These are phyloP conservation scores for Bunonema sp. DNA, from an alignment of 2,888 invertebrate genomes.

Conservation along the genomic window DNA sequence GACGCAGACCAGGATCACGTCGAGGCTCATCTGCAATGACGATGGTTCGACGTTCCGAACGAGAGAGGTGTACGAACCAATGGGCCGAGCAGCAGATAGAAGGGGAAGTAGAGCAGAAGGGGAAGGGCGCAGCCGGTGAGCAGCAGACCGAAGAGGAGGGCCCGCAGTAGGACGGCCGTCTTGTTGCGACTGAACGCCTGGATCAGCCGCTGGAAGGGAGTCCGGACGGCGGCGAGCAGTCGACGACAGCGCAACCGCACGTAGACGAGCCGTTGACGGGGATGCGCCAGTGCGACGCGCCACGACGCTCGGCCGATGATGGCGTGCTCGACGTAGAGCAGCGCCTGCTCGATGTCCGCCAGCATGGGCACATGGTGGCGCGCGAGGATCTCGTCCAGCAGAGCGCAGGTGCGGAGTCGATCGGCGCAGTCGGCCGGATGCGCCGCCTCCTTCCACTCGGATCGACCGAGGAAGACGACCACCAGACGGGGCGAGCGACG, in stretches of 20 bases:
- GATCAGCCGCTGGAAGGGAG: too few relatives aligned
- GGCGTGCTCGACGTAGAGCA: constrained; percentile 37
- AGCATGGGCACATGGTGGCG: constrained; percentile 27
- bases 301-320: constrained; percentile 32
- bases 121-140: too few relatives aligned
- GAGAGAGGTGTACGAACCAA: too few relatives aligned
- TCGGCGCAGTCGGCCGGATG: constrained; percentile 36
- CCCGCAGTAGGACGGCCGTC: too few relatives aligned
- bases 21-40: too few relatives aligned
- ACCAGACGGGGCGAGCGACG: constrained; percentile 23
- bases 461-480: constrained; percentile 24
- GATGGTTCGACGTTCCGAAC: too few relatives aligned
- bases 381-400: constrained; percentile 35
- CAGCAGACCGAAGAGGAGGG: too few relatives aligned
- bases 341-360: constrained; percentile 18
- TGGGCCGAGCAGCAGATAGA: too few relatives aligned
- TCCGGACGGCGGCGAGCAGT: constrained; percentile 8
- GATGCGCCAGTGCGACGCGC: constrained; percentile 18
- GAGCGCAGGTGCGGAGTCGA: constrained; percentile 32
- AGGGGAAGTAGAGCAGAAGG: too few relatives aligned
- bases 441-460: constrained; percentile 39
- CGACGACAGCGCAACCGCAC: constrained; percentile 22
- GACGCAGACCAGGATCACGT: too few relatives aligned
- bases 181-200: too few relatives aligned
- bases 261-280: constrained; percentile 31